These are phyloP conservation scores for Intellagama lesueurii DNA, from an alignment of 2,797 vertebrate genomes.

Conservation along the genomic window DNA sequence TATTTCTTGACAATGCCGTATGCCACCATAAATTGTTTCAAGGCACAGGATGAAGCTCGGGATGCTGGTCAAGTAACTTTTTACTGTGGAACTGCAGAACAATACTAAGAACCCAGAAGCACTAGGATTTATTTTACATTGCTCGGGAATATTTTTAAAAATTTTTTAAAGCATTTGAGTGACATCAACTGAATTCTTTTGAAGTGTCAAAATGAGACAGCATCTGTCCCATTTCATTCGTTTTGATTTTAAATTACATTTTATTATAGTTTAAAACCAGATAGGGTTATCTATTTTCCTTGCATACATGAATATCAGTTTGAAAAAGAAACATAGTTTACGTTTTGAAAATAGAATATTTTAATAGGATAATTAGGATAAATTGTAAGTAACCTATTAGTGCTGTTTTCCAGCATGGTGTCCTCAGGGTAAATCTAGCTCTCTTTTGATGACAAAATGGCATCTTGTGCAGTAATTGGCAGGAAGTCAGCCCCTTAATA, in stretches of 20 bases:
- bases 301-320: not conserved
- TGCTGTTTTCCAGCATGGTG: slow-evolving; percentile 15
- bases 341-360: not conserved
- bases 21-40: not conserved
- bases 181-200: not conserved
- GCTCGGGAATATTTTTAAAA: no score
- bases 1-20: not conserved
- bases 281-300: not conserved
- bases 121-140: not conserved
- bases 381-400: not conserved
- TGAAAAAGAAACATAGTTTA: not conserved
- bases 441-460: slow-evolving; percentile 23
- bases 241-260: not conserved
- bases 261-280: not conserved
- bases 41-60: not conserved
- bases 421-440: not conserved
- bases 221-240: not conserved
- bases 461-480: slow-evolving; percentile 13
- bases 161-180: not conserved
- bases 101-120: not conserved
- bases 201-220: not conserved
- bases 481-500: not conserved
- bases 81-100: not conserved
- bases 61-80: not conserved
- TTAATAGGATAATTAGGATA: not conserved